Conservation (phyloP, 2,113 vertebrate genomes). For the Pyxicephalus adspersus region DNA sequence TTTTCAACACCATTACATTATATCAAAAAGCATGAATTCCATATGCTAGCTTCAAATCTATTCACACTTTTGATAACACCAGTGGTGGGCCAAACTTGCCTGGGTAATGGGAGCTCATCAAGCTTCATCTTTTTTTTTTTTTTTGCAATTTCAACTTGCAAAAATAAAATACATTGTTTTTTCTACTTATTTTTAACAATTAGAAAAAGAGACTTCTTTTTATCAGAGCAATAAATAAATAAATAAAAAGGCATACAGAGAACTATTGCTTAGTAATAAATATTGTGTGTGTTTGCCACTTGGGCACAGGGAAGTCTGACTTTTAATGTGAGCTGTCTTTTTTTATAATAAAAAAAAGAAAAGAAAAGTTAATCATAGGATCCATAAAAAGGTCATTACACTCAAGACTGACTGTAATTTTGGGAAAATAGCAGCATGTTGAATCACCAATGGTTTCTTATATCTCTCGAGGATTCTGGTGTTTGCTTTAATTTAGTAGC, state of each 20-base stretch:
- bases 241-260: slow-evolving; percentile 3
- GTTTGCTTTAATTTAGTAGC: too few relatives aligned
- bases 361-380: slow-evolving; percentile 40
- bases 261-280: not conserved
- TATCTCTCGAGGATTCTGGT: too few relatives aligned
- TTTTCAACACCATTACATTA: not conserved
- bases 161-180: not conserved
- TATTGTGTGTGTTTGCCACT: not conserved
- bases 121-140: too few relatives aligned
- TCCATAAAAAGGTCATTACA: too few relatives aligned
- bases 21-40: not conserved
- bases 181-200: not conserved
- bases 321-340: not conserved
- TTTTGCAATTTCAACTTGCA: not conserved
- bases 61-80: too few relatives aligned
- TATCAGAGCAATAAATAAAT: slow-evolving; percentile 9
- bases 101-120: too few relatives aligned
- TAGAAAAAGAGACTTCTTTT: not conserved
- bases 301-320: slow-evolving; percentile 33
- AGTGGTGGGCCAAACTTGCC: too few relatives aligned
- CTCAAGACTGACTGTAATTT: too few relatives aligned
- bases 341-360: slow-evolving; percentile 42
- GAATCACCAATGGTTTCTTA: too few relatives aligned
- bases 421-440: too few relatives aligned
- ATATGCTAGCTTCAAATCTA: not conserved